These are phyloP conservation scores for Microtus pennsylvanicus DNA, from an alignment of 2,113 vertebrate species.

Conservation along the genomic window DNA sequence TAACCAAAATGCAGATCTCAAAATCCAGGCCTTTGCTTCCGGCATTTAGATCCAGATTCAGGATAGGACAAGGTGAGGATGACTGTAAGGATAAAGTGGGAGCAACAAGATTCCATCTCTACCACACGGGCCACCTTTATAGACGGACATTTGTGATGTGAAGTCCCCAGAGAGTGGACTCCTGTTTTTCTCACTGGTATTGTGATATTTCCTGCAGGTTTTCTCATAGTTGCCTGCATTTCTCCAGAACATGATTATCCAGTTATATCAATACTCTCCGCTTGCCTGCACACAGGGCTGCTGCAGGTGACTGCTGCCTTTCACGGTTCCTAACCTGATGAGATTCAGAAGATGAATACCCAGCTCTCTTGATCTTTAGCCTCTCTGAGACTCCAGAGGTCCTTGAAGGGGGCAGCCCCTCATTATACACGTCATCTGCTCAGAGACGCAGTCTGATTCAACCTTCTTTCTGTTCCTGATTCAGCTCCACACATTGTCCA, in stretches of 20 bases:
- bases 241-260: too few relatives aligned
- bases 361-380: not conserved
- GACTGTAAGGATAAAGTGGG: not conserved
- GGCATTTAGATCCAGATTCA: not conserved
- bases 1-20: too few relatives aligned
- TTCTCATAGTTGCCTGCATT: too few relatives aligned
- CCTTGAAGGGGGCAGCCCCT: not conserved
- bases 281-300: accelerated
- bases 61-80: not conserved
- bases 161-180: not conserved
- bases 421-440: accelerated
- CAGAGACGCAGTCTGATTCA: accelerated
- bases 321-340: accelerated
- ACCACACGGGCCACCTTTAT: not conserved
- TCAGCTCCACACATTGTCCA: not conserved
- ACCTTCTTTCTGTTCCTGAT: not conserved
- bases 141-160: not conserved
- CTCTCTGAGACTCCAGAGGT: not conserved
- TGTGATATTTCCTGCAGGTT: not conserved
- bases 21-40: too few relatives aligned
- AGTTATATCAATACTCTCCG: accelerated
- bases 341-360: not conserved
- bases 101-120: accelerated
- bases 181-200: not conserved
- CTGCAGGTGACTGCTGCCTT: not conserved